Base-by-base conservation (phyloP, 2,797 vertebrate genomes). In the Eulemur coronatus region DNA sequence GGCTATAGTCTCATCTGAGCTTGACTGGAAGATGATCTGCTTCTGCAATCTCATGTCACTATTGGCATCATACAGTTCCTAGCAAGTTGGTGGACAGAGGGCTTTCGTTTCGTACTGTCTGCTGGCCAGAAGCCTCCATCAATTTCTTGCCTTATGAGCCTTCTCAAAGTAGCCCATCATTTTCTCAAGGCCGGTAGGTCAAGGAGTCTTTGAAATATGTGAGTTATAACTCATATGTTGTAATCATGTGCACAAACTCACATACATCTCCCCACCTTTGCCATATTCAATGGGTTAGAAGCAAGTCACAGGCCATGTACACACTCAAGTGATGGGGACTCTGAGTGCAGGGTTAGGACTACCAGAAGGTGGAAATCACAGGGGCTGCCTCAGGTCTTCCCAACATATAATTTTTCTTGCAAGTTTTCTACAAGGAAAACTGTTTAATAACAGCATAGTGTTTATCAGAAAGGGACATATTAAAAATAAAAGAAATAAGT, bases 381-480 rank as follows among this genome's bases (percentile, higher is more conserved):
- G 4, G 5, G 10, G 1, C 38, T 1, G 48, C 5, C 30, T 52
- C 33, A 55, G 18, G 7, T 33, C 35, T 81, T 91, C 50, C 20
- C 11, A 18, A 33, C 48, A 52, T 26, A 55, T 22, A 73, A 17
- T 30, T 48, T 93, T 79, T 81, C 72, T 48, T 5, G 18, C 17
- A 50, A 35, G 12, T 52, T 80, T 91, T 61, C 41, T 70, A 50
- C 81, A 94, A 72, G 57, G 26, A 87, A 88, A 57, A 7, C 91
- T 52, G 18, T 46, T 85, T 72, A 20, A 55, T 55, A 70, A 88
- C 12, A 65, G 6, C 18, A 26, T 13, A 80, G 4, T 30, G 10
- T 55, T 95, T 35, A 76, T 84, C 67, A 88, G 38, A 92, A 89
- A 70, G 22, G 13, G 24, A 4, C 35, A n/a, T 55, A 38, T 33